Evolutionary conservation across 2,797 vertebrate species (phyloP), one percentile per base, ranked within the genome.

Genomic region (Micromesistius poutassou): DNA sequence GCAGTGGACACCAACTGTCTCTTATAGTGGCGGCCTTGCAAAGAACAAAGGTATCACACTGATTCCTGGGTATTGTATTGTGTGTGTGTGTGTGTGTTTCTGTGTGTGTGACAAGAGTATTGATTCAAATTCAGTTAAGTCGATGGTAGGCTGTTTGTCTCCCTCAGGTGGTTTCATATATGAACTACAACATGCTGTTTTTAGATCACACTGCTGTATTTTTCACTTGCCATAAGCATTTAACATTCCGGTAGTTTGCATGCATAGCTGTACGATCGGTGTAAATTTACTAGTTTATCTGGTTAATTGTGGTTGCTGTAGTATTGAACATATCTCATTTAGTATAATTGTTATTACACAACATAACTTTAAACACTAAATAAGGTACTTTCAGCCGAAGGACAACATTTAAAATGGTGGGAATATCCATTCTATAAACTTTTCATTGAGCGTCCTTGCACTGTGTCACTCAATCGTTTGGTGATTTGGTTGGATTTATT

Each of bases 111-210:
- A 28, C n/a, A 68, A 28, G 62, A 68, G 62, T 62, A 25, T 19
- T 62, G 55, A 62, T 25, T 62, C 86, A 80, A 76, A 81, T 73
- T 74, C 31, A 74, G 74, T 78, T 55, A 30, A 74, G n/a, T 40
- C 75, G 68, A 55, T 42, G 77, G 80, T 73, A 75, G 66, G n/a
- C n/a, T 14, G 71, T 90, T 81, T 89, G 88, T 86, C 82, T 5
- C 89, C 89, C 80, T 78, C 87, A 31, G 76, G 84, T 88, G 86
- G 85, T 75, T 30, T 35, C 80, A 71, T 75, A 35, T 2, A 35
- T 80, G 76, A 84, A 86, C 80, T 88, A 76, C 85, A 87, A 2
- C 5, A 62, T 7, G 4, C 31, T 77, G 81, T 80, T 80, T 66
- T 28, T 68, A 68, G 7, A 28, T 25, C 62, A 68, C 55, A 62